phyloP scores from a whole-genome alignment of 2,888 invertebrate genomes.

The Andricus quercusramuli region DNA sequence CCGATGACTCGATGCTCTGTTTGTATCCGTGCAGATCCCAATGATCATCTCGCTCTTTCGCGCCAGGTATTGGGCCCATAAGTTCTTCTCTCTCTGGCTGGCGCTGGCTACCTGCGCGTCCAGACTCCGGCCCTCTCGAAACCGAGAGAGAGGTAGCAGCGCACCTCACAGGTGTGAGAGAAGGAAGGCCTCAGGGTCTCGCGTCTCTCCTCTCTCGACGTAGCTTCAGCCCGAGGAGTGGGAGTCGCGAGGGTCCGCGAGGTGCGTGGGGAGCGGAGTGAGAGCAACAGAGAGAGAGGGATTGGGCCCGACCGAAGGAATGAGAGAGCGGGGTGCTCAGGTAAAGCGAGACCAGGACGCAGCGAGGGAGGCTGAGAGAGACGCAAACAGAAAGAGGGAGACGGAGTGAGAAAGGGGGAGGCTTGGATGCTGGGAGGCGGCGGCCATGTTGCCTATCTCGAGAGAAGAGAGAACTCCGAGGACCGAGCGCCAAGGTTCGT shows the following conservation, averaged over 20 bases:
- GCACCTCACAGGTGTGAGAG: constrained; percentile 16
- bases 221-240: constrained; percentile 42
- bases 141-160: constrained; percentile 46
- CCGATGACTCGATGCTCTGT: constrained; percentile 73
- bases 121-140: constrained; percentile 53
- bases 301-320: constrained; percentile 25
- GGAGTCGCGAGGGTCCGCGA: constrained; percentile 48
- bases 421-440: constrained; percentile 82
- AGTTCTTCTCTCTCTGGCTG: constrained; percentile 50
- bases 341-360: constrained; percentile 55
- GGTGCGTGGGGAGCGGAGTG: constrained; percentile 56
- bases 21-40: constrained; percentile 66
- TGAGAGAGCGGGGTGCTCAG: constrained; percentile 45
- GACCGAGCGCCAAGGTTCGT: constrained; percentile 71
- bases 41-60: constrained; percentile 43
- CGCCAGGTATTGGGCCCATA: constrained; percentile 42
- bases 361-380: constrained; percentile 53
- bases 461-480: constrained; percentile 69
- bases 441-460: constrained; percentile 86
- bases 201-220: constrained; percentile 41
- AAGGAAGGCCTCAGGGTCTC: constrained; percentile 51
- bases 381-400: constrained; percentile 59
- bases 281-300: constrained; percentile 41
- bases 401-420: constrained; percentile 75
- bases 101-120: constrained; percentile 69